A percentile compares a stretch with the other conserved stretches of the same genome.
phyloP scores from a whole-genome alignment of 92 coral and sea anemone species.

The Paramuricea clavata region DNA sequence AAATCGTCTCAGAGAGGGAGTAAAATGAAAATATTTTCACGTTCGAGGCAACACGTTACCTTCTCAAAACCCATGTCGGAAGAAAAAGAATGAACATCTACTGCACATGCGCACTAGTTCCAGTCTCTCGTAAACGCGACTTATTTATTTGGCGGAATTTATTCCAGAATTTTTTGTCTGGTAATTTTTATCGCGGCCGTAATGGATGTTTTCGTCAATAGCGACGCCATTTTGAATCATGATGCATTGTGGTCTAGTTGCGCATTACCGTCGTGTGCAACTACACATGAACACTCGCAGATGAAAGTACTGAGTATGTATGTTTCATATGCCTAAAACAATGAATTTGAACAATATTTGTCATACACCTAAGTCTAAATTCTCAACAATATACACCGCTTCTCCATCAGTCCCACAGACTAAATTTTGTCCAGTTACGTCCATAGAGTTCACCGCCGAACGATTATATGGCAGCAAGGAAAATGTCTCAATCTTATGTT shows the following conservation, averaged over 20 bases:
- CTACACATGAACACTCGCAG: not conserved
- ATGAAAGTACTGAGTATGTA: no score
- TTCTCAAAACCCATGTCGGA: constrained; percentile 98
- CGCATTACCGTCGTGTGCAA: not conserved
- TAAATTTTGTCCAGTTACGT: constrained; percentile 85
- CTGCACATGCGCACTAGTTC: constrained; percentile 45
- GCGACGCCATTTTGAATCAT: no score
- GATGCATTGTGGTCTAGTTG: no score
- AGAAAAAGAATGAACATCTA: constrained; percentile 74
- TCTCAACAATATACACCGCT: constrained; percentile 90
- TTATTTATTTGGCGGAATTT: not conserved
- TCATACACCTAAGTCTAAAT: constrained; percentile 61
- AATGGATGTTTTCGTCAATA: not conserved
- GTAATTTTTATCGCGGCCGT: not conserved
- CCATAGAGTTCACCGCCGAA: constrained; percentile 92
- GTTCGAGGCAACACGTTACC: constrained; percentile 67
- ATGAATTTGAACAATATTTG: not conserved
- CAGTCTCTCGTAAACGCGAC: constrained; percentile 5
- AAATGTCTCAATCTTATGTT: constrained; percentile 94
- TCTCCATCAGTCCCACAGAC: constrained; percentile 98
- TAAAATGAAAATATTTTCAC: not conserved
- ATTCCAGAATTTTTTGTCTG: not conserved
- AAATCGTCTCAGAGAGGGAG: not conserved
- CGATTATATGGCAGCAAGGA: constrained; percentile 92
- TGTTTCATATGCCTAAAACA: no score